Evolutionary conservation across 2,113 vertebrate genomes (phyloP), one percentile per base, ranked within the genome.

Genomic region (Rhagologus leucostigma): DNA sequence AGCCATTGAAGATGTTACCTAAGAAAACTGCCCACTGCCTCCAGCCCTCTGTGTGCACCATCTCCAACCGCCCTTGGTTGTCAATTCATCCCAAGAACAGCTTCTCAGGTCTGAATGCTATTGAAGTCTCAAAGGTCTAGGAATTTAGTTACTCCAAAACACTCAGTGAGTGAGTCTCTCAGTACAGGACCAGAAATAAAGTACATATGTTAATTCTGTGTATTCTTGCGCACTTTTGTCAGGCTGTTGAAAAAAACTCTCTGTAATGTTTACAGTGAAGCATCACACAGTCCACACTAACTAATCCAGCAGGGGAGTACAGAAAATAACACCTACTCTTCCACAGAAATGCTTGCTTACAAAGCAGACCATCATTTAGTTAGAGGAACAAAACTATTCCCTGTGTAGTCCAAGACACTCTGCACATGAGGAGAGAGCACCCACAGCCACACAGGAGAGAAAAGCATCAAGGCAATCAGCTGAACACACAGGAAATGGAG

Each of bases 181-280:
- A 89, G 30, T 20, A 42, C 63, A 64, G 10, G 26, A 32, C 14
- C 39, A 90, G 39, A 90, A 90, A 71, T 30, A 63, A 63, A 53
- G 12, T 15, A 24, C 3, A 4, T 30, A 21, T 5, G 10, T 44
- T 49, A 71, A 57, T 49, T 76, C 32, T 53, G 9, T 47, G 12
- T 60, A 20, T 60, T 37, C 37, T 19, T 47, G 33, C 17, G 11
- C 3, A 26, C 42, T 84, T 67, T 53, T 75, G 33, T 70, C 33
- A 52, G 37, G 35, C 35, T 81, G 20, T n/a, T 29, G 26, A 10
- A 46, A 32, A 53, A 64, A 44, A 3, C 8, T 74, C 32, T 56
- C 20, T 1, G 1, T 23, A 82, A 70, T 1, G 0, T 14, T 39
- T 9, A 73, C 15, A 35, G 3, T 35, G 64, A 82, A 53, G 26